phyloP scores from a whole-genome alignment of 2,888 invertebrate genomes.

The Meta bourneti region DNA sequence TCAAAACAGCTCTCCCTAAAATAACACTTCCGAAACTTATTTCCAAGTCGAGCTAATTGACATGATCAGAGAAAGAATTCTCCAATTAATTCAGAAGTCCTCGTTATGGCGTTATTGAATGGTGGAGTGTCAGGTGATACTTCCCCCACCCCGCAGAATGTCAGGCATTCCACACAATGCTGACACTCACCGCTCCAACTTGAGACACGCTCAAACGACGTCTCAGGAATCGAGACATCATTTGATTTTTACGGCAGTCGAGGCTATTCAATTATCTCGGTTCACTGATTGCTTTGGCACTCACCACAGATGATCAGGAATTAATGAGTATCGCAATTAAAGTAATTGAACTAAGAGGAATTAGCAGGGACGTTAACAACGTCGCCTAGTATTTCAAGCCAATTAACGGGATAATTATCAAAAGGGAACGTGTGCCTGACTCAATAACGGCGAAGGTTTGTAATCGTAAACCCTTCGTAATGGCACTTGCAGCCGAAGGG shows the following conservation, averaged over 20 bases:
- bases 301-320: conserved; percentile 56
- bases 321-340: conserved; percentile 70
- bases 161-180: background rate
- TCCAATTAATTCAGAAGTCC: background rate
- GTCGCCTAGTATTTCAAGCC: conserved; percentile 61
- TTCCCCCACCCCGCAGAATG: background rate
- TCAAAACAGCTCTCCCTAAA: background rate
- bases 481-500: conserved; percentile 3
- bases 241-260: conserved; percentile 35
- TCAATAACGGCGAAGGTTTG: conserved; percentile 44
- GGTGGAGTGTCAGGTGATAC: too few relatives aligned
- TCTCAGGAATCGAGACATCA: background rate
- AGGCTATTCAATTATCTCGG: conserved; percentile 54
- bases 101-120: background rate
- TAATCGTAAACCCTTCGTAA: conserved; percentile 44
- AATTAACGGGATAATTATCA: conserved; percentile 65
- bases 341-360: conserved; percentile 66
- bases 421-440: conserved; percentile 36
- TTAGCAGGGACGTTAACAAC: conserved; percentile 64
- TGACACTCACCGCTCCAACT: background rate
- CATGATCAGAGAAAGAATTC: background rate
- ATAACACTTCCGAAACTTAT: background rate
- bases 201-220: conserved; percentile 1
- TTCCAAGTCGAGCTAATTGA: background rate
- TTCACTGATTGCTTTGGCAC: conserved; percentile 55